Evolutionary conservation across 2,797 vertebrate genomes (phyloP).

Genomic region (Clarias pachynema): DNA sequence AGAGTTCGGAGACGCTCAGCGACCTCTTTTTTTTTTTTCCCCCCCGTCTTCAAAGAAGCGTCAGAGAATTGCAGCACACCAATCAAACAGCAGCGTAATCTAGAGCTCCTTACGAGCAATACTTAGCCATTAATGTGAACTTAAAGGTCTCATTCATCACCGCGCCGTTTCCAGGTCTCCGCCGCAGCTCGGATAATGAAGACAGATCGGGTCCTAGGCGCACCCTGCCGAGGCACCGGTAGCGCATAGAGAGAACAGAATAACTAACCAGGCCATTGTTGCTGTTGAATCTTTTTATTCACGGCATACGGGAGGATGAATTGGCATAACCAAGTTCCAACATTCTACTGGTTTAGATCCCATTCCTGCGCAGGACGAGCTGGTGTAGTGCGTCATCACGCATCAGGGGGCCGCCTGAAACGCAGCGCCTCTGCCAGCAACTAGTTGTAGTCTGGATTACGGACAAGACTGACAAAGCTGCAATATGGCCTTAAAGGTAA

Average conservation of each 20-base stretch:
- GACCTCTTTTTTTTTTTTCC: neutral
- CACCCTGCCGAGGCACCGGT: constrained; percentile 5
- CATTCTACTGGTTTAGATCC: constrained; percentile 22
- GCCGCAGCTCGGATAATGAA: constrained; percentile 54
- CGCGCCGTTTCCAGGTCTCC: constrained; percentile 41
- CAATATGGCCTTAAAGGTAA: constrained; percentile 55
- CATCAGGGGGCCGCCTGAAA: constrained; percentile 41
- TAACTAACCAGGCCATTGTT: constrained; percentile 38
- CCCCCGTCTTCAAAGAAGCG: constrained; percentile 23
- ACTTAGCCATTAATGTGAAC: constrained; percentile 66
- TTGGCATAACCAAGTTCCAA: constrained; percentile 18
- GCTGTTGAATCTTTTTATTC: constrained; percentile 23
- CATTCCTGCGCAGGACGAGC: constrained; percentile 33
- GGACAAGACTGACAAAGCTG: constrained; percentile 38
- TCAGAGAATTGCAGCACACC: constrained; percentile 28
- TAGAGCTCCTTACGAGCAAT: constrained; percentile 66
- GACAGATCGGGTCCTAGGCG: constrained; percentile 42
- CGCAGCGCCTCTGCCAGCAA: constrained; percentile 39
- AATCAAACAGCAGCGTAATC: constrained; percentile 55
- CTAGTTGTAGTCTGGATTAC: constrained; percentile 54
- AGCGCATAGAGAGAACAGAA: constrained; percentile 17
- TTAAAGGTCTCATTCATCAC: constrained; percentile 70
- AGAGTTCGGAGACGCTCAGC: neutral
- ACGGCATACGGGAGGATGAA: constrained; percentile 44
- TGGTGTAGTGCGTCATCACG: constrained; percentile 51